phyloP scores from a whole-genome alignment of 1,140 invertebrate genomes.

The Aradophagus sp. region DNA sequence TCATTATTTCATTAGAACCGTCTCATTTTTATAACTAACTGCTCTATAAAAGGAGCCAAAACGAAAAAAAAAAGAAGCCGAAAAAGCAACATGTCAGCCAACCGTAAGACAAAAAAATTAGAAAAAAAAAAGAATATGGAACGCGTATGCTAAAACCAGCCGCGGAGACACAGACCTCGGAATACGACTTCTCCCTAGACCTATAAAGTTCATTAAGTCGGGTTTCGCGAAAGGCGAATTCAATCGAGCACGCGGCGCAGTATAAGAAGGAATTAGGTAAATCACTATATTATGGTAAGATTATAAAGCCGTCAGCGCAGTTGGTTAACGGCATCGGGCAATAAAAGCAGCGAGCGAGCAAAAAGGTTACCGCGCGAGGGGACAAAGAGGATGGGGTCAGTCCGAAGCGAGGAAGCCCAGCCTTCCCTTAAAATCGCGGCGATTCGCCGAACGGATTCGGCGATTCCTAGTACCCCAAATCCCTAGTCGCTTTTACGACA shows the following conservation, averaged over 20 bases:
- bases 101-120: background rate
- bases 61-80: constrained; percentile 8
- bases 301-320: constrained; percentile 37
- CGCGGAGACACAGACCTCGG: too few species aligned
- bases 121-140: background rate
- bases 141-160: too few species aligned
- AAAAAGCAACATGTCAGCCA: constrained; percentile 1
- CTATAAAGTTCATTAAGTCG: constrained; percentile 43
- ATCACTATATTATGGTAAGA: constrained; percentile 46
- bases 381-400: background rate
- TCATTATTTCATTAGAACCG: constrained; percentile 30
- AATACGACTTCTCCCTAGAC: too few species aligned
- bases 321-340: constrained; percentile 24
- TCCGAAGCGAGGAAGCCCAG: constrained; percentile 1
- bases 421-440: background rate
- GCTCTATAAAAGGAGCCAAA: constrained; percentile 5
- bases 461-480: constrained; percentile 39
- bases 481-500: constrained; percentile 40
- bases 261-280: constrained; percentile 30
- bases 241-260: constrained; percentile 18
- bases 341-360: constrained; percentile 1
- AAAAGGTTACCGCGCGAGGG: background rate
- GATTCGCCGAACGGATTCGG: constrained; percentile 44
- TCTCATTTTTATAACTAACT: constrained; percentile 19
- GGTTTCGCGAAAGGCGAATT: constrained; percentile 9